These are phyloP conservation scores for Ageneiosus marmoratus DNA, from an alignment of 2,113 vertebrate genomes.

Conservation along the genomic window DNA sequence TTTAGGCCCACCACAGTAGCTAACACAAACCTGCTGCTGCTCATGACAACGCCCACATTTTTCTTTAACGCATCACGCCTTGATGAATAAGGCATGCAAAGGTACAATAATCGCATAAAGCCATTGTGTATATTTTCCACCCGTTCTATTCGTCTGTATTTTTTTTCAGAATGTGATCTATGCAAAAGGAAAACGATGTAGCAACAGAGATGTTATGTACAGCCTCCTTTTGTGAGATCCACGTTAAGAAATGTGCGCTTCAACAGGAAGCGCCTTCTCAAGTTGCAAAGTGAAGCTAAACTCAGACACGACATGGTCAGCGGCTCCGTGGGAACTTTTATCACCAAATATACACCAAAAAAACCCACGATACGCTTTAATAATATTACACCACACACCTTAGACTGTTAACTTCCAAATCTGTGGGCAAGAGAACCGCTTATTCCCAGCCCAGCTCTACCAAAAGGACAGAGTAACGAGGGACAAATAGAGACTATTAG, in stretches of 20 bases:
- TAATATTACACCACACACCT: background rate
- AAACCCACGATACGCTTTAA: background rate
- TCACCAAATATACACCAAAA: background rate
- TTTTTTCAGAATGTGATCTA: background rate
- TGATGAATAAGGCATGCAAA: conserved; percentile 4
- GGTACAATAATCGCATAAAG: background rate
- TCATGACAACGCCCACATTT: conserved; percentile 45
- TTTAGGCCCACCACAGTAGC: conserved; percentile 13
- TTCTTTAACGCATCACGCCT: conserved; percentile 8
- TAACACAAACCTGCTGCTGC: conserved; percentile 4
- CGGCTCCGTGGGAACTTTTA: background rate
- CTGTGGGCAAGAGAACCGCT: background rate
- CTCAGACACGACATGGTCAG: background rate
- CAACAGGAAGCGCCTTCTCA: conserved; percentile 42
- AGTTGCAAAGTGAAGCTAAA: conserved; percentile 40
- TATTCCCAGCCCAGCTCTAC: background rate
- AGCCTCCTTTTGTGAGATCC: background rate
- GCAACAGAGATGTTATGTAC: background rate
- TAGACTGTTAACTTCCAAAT: background rate
- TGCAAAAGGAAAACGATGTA: background rate
- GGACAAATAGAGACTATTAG: background rate
- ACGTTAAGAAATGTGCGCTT: background rate
- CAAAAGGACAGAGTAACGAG: background rate
- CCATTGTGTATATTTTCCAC: background rate
- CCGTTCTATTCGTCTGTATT: background rate